phyloP scores from a whole-genome alignment of 1,140 invertebrate species.

The Scaptomyza montana region DNA sequence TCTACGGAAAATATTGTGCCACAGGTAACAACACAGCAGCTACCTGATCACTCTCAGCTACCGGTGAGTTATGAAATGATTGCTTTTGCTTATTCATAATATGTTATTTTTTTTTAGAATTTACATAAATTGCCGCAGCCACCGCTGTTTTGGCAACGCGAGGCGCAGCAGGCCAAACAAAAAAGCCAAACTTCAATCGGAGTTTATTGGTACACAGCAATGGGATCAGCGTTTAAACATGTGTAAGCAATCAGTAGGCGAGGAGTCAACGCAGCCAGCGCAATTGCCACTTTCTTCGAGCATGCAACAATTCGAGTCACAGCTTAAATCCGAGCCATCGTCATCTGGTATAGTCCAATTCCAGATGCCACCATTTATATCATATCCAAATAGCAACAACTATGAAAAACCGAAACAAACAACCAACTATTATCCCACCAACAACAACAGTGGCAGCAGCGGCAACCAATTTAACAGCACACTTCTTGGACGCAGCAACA shows the following conservation, averaged over 20 bases:
- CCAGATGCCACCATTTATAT: too few species aligned
- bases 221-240: constrained; percentile 17
- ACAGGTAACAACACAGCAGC: neutral
- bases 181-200: constrained; percentile 14
- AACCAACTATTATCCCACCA: constrained; percentile 5
- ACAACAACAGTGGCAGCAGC: neutral
- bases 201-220: neutral
- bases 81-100: too few species aligned
- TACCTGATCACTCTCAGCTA: neutral
- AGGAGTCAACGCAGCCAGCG: constrained; percentile 2
- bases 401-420: too few species aligned
- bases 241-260: neutral
- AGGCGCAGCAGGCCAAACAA: constrained; percentile 38
- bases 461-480: too few species aligned
- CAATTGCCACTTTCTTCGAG: neutral
- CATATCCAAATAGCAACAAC: neutral
- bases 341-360: neutral
- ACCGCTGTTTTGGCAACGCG: constrained; percentile 62
- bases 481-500: neutral
- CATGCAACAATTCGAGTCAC: neutral
- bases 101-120: neutral
- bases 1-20: neutral
- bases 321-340: neutral
- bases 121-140: constrained; percentile 57
- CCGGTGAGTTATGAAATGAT: too few species aligned